A percentile compares a stretch with the other conserved stretches of the same genome.
Evolutionary conservation across 1,140 invertebrate genomes (phyloP).

Genomic region (Aphelenchoides besseyi): DNA sequence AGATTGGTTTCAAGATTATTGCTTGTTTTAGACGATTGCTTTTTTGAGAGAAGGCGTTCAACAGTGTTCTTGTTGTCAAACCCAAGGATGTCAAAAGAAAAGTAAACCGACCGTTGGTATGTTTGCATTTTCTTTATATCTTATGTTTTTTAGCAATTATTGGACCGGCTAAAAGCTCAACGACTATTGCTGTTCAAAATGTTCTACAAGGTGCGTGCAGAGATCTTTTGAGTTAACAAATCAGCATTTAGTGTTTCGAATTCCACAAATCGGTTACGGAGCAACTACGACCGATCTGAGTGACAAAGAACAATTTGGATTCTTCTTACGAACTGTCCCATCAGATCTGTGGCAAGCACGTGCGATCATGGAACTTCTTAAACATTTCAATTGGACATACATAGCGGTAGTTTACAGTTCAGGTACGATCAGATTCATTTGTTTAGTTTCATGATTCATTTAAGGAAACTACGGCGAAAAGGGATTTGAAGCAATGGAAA

Average conservation of each 20-base stretch:
- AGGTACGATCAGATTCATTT: constrained; percentile 65
- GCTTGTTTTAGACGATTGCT: constrained; percentile 51
- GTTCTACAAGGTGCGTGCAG: too few relatives aligned
- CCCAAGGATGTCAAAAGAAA: constrained; percentile 60
- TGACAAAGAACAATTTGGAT: constrained; percentile 75
- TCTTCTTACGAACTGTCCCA: constrained; percentile 77
- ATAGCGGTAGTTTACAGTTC: constrained; percentile 78
- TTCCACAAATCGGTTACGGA: constrained; percentile 73
- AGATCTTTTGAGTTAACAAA: too few relatives aligned
- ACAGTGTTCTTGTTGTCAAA: constrained; percentile 61
- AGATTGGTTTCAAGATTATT: background rate
- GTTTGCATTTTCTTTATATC: background rate
- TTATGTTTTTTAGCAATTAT: constrained; percentile 44
- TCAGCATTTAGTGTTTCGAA: constrained; percentile 61
- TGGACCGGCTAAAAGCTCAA: constrained; percentile 58
- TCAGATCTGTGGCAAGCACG: constrained; percentile 78
- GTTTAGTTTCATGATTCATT: constrained; percentile 19
- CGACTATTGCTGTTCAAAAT: constrained; percentile 72
- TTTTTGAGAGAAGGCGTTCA: constrained; percentile 55
- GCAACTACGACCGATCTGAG: constrained; percentile 76
- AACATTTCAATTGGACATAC: constrained; percentile 77
- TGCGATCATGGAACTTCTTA: constrained; percentile 73
- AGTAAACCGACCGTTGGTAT: constrained; percentile 41
- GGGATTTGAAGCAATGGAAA: constrained; percentile 75
- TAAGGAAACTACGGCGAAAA: constrained; percentile 77